phyloP scores from a whole-genome alignment of 2,888 invertebrate genomes.

The Lasioglossum villosulum region DNA sequence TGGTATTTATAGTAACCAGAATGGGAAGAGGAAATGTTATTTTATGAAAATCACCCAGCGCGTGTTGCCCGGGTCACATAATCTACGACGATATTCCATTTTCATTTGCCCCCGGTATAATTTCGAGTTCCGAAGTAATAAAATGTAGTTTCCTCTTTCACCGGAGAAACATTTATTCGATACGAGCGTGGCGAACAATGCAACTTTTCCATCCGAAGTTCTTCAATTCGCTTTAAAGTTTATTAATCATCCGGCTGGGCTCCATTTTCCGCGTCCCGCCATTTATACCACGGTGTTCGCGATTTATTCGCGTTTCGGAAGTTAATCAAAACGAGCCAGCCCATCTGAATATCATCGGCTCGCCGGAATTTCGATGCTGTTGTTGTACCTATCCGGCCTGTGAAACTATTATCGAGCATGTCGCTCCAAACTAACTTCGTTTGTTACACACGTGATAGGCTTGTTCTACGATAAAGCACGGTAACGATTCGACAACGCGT shows the following conservation, averaged over 20 bases:
- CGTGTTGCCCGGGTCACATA: background rate
- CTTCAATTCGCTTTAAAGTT: background rate
- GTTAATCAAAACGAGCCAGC: background rate
- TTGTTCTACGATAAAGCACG: background rate
- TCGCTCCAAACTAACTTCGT: background rate
- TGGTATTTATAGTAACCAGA: background rate
- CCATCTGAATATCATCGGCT: background rate
- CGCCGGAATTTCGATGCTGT: background rate
- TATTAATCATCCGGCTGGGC: background rate
- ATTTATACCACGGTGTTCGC: background rate
- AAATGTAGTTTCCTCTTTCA: background rate
- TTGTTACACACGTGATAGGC: background rate
- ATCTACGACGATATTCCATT: background rate
- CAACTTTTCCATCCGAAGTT: background rate
- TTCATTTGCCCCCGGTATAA: background rate
- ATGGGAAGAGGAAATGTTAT: background rate
- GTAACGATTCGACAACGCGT: too few species aligned
- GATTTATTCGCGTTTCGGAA: background rate
- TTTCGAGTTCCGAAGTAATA: background rate
- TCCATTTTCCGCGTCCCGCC: background rate
- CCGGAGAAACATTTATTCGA: background rate
- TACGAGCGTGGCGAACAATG: background rate
- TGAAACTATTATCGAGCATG: background rate
- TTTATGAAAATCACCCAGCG: background rate
- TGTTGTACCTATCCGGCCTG: background rate